Base-by-base conservation (phyloP, 1,140 invertebrate genomes). In the Holcopasites calliopsidis region DNA sequence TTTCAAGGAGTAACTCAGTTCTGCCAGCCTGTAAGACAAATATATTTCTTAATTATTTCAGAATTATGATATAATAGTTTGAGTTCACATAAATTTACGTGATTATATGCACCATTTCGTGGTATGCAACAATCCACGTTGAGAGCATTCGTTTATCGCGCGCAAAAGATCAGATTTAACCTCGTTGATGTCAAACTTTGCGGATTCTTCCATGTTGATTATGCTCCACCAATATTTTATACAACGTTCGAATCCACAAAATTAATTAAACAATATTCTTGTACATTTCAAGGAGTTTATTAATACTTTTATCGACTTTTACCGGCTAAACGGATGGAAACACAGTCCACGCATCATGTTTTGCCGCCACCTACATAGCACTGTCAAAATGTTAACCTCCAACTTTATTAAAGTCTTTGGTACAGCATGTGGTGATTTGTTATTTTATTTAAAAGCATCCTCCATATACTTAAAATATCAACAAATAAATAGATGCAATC, bases 1-100 rank as follows among this genome's bases (percentile, higher is more conserved):
- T 86, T 93, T 93, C 58, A 98, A 84, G 0, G 96, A 94, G 89
- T 93, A 95, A 88, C 96, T 96, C 85, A 98, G 91, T 91, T 98
- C 97, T 21, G 96, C 93, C 47, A 97, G 91, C 97, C 94, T 95
- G 76, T 1, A 86, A 85, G 44, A 61, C 52, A 68, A 42, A 44
- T 21, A 35, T 13, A 11, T 35, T 44, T 49, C 23, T 21, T 6
- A 58, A 31, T 7, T 1, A 18, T 28, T 3, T 6, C 0, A 18
- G 11, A 42, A 3, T n/a, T 4, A 33, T 21, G 3, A n/a, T 38
- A 26, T 73, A 35, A 2, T 1, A 1, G 5, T 47, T 5, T 11
- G 2, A 3, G n/a, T 38, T 11, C 3, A 64, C 1, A 49, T 28
- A 60, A 42, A 26, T n/a, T 40, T 1, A 1, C 35, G 38, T 26